These are phyloP conservation scores for Agrochola macilenta DNA, from an alignment of 2,888 invertebrate genomes.

Conservation along the genomic window DNA sequence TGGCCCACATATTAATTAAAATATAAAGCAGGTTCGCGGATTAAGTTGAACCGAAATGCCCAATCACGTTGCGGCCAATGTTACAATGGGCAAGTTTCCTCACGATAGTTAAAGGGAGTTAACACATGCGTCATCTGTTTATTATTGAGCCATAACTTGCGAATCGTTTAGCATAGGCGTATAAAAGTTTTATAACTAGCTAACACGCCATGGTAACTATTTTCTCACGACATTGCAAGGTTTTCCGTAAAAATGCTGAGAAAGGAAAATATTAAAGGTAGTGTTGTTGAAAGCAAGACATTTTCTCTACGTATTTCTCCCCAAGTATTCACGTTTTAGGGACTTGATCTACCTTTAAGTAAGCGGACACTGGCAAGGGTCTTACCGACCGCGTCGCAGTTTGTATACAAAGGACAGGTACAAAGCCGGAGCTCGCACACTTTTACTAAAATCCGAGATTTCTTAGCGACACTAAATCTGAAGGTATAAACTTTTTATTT, in stretches of 20 bases:
- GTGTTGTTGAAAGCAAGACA: constrained; percentile 35
- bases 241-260: constrained; percentile 6
- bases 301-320: constrained; percentile 37
- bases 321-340: constrained; percentile 40
- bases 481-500: constrained; percentile 57
- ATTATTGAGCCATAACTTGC: constrained; percentile 59
- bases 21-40: constrained; percentile 9
- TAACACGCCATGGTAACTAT: constrained; percentile 41
- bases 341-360: constrained; percentile 56
- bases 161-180: constrained; percentile 57
- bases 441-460: constrained; percentile 53
- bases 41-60: constrained; percentile 40
- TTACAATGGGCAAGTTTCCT: constrained; percentile 43
- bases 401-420: constrained; percentile 54
- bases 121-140: constrained; percentile 62
- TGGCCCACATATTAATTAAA: constrained; percentile 17
- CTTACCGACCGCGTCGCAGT: constrained; percentile 56
- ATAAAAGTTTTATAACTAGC: constrained; percentile 55
- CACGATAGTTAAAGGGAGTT: constrained; percentile 45
- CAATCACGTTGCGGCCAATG: constrained; percentile 46
- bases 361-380: constrained; percentile 54
- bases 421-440: constrained; percentile 46
- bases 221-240: constrained; percentile 27
- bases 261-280: constrained; percentile 21
- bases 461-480: constrained; percentile 53